Evolutionary conservation across 2,888 invertebrate species (phyloP).

Genomic region (Parnassius orleans): DNA sequence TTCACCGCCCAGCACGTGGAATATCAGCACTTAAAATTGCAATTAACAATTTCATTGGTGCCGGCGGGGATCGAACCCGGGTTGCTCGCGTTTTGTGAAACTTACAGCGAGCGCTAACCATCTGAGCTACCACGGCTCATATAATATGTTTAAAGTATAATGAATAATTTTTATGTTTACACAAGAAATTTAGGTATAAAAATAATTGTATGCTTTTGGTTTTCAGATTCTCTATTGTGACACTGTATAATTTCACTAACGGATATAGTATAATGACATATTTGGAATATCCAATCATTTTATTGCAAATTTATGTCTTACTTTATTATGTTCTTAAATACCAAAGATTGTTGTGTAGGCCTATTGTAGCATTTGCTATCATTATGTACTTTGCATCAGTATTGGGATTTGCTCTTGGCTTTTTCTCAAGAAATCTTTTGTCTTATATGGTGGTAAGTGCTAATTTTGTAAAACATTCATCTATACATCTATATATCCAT

Average conservation of each 20-base stretch:
- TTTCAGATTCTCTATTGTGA: slow-evolving; percentile 89
- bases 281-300: slow-evolving; percentile 91
- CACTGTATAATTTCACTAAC: slow-evolving; percentile 89
- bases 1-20: too few species aligned
- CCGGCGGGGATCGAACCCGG: too few species aligned
- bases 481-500: too few species aligned
- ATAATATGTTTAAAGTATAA: too few species aligned
- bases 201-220: slow-evolving; percentile 5
- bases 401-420: slow-evolving; percentile 46
- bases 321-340: slow-evolving; percentile 87
- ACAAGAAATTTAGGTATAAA: too few species aligned
- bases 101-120: too few species aligned
- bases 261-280: slow-evolving; percentile 88
- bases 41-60: too few species aligned
- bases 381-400: slow-evolving; percentile 55
- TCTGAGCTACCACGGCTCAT: too few species aligned
- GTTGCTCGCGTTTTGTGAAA: too few species aligned
- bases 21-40: too few species aligned
- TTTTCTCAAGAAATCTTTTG: slow-evolving; percentile 73
- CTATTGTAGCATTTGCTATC: slow-evolving; percentile 46
- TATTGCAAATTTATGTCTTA: slow-evolving; percentile 87
- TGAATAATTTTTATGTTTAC: too few species aligned
- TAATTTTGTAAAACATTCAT: too few species aligned
- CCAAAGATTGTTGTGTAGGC: slow-evolving; percentile 76
- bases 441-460: slow-evolving; percentile 84